Percentiles rank a stretch among this genome's conserved stretches.
These are phyloP conservation scores for Macrochelys suwanniensis DNA, from an alignment of 2,797 vertebrate species.

Conservation along the genomic window DNA sequence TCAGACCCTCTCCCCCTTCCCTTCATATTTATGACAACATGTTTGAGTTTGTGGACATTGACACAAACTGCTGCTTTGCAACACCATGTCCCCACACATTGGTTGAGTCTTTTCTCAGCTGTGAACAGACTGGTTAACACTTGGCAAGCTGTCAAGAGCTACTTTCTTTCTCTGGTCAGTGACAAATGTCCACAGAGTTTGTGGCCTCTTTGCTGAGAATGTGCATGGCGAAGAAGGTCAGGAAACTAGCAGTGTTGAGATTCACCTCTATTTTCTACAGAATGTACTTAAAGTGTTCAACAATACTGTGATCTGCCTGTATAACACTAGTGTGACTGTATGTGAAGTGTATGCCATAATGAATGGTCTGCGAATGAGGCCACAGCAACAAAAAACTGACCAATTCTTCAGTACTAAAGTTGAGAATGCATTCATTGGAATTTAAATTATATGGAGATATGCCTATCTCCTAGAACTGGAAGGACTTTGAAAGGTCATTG, in stretches of 20 bases:
- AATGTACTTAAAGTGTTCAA: background rate
- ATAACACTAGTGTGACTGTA: background rate
- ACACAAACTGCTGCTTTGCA: background rate
- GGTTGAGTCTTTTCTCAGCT: background rate
- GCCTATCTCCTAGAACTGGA: no score
- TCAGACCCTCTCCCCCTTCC: no score
- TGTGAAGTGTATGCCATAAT: background rate
- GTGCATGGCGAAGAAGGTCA: background rate
- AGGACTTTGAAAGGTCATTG: no score
- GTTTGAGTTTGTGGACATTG: background rate
- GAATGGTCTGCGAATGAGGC: background rate
- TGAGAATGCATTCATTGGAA: background rate
- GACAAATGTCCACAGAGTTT: background rate
- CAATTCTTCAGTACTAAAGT: background rate
- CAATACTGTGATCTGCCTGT: background rate
- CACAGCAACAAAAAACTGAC: background rate
- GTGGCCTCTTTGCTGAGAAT: background rate
- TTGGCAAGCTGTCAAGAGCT: background rate
- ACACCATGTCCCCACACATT: background rate
- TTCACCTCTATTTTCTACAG: background rate
- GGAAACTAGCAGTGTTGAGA: background rate
- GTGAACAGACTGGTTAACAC: background rate
- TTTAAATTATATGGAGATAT: no score
- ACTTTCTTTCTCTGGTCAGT: background rate
- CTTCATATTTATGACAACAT: no score